These are phyloP conservation scores for Onychostruthus taczanowskii DNA, from an alignment of 2,113 vertebrate species.

Conservation along the genomic window DNA sequence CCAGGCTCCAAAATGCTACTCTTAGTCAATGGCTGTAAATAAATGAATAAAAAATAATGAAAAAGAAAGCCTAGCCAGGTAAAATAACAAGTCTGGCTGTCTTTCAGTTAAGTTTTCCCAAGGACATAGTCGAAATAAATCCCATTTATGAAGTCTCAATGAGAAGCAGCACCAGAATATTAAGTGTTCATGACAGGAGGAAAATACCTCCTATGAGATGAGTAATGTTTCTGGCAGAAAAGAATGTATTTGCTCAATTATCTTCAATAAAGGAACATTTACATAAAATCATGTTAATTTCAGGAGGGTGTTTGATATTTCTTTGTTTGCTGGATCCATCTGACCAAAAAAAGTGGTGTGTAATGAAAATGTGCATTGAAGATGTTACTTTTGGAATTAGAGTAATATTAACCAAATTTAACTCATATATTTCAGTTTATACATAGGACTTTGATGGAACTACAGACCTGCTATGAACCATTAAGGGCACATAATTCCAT, in stretches of 20 bases:
- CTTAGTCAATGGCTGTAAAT: background rate
- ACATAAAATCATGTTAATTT: background rate
- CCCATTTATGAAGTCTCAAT: background rate
- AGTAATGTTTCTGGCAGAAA: background rate
- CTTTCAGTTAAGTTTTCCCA: background rate
- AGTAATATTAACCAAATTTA: background rate
- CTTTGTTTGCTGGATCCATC: background rate
- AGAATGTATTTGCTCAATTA: background rate
- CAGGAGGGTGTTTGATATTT: background rate
- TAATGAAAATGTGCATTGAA: background rate
- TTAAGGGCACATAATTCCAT: background rate
- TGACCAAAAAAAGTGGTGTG: background rate
- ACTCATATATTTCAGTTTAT: background rate
- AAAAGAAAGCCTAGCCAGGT: background rate
- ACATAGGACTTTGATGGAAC: background rate
- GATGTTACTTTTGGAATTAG: background rate
- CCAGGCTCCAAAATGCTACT: background rate
- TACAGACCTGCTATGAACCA: background rate
- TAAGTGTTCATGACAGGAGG: background rate
- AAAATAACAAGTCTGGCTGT: background rate
- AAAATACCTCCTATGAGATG: background rate
- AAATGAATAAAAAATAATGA: background rate
- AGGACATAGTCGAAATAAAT: background rate
- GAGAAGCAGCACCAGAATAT: background rate
- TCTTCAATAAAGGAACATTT: background rate